phyloP scores from a whole-genome alignment of 2,888 invertebrate species.

The Helicoverpa assulta region DNA sequence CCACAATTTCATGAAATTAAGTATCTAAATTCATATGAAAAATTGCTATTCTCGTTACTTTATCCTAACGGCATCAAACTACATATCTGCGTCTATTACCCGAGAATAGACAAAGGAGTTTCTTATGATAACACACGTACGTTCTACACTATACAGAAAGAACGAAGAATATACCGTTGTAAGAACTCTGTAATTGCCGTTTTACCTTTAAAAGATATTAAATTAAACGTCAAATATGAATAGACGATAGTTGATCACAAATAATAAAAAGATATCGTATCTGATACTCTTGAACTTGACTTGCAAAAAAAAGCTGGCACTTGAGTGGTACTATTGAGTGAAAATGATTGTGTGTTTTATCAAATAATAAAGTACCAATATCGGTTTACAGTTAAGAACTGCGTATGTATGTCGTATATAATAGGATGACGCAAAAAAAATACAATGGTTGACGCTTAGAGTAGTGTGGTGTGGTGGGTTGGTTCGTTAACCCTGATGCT shows the following conservation, averaged over 20 bases:
- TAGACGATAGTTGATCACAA: constrained; percentile 43
- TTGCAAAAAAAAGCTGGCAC: constrained; percentile 26
- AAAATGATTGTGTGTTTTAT: constrained; percentile 54
- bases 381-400: constrained; percentile 64
- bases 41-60: constrained; percentile 11
- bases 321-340: constrained; percentile 37
- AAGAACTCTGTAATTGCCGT: constrained; percentile 59
- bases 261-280: constrained; percentile 47
- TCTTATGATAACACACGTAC: constrained; percentile 40
- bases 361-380: constrained; percentile 55
- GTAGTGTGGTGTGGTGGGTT: constrained; percentile 66
- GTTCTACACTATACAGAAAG: constrained; percentile 25
- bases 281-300: constrained; percentile 55
- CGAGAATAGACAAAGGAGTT: constrained; percentile 35
- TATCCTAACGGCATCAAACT: constrained; percentile 48
- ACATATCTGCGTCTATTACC: constrained; percentile 11
- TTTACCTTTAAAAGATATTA: constrained; percentile 52
- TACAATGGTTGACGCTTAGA: constrained; percentile 68
- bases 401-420: constrained; percentile 59
- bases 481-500: constrained; percentile 81
- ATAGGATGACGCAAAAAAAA: constrained; percentile 68
- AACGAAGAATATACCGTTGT: constrained; percentile 66
- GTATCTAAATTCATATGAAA: constrained; percentile 14
- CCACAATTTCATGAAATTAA: background rate
- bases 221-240: constrained; percentile 62